Evolutionary conservation across 2,888 invertebrate genomes (phyloP).

Genomic region (Callyntrura guangdongensis): DNA sequence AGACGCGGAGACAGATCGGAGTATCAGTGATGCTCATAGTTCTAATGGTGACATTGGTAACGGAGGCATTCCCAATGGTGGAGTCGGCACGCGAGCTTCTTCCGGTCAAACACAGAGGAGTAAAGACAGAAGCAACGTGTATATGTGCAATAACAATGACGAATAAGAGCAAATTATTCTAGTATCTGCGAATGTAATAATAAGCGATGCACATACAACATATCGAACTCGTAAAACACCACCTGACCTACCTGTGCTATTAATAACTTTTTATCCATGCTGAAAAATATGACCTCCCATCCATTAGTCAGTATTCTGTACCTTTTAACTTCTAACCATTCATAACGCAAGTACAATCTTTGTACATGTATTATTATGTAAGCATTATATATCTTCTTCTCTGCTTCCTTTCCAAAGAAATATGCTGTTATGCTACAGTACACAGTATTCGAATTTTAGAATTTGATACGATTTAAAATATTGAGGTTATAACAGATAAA

Average conservation of each 20-base stretch:
- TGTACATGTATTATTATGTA: too few relatives aligned
- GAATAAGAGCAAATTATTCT: conserved; percentile 21
- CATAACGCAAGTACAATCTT: conserved; percentile 37
- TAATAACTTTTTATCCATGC: too few relatives aligned
- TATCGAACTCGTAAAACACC: too few relatives aligned
- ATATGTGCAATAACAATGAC: conserved; percentile 70
- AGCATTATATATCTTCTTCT: neutral
- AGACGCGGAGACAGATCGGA: conserved; percentile 76
- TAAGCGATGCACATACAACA: too few relatives aligned
- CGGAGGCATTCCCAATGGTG: conserved; percentile 56
- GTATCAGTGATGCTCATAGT: conserved; percentile 17
- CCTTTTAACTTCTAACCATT: neutral
- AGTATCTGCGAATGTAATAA: too few relatives aligned
- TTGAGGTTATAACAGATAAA: neutral
- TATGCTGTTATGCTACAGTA: neutral
- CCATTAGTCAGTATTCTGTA: conserved; percentile 37
- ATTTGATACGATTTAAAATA: neutral
- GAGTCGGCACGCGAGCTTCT: conserved; percentile 37
- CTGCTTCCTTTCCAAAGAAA: neutral
- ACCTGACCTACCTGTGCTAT: too few relatives aligned
- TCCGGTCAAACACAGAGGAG: conserved; percentile 64
- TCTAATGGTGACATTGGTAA: conserved; percentile 65
- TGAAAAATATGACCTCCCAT: neutral
- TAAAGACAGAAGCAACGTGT: conserved; percentile 72
- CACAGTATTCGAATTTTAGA: neutral